These are phyloP conservation scores for Caretta caretta DNA, from an alignment of 2,113 vertebrate species.

Conservation along the genomic window DNA sequence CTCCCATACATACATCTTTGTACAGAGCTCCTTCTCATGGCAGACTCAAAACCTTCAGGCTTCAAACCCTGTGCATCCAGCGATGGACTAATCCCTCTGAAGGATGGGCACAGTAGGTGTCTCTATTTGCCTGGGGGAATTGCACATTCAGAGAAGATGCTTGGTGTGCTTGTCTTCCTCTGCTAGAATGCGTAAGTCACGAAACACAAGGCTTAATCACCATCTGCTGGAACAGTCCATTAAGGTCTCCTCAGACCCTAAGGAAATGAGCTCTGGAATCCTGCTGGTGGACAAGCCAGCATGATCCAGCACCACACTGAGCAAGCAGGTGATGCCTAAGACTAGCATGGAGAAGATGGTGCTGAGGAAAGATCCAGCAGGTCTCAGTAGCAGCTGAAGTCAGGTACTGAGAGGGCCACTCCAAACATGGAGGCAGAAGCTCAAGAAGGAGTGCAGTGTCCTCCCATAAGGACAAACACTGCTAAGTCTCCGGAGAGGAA, in stretches of 20 bases:
- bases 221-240: background rate
- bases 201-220: background rate
- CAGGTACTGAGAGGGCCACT: background rate
- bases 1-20: background rate
- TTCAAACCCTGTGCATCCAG: background rate
- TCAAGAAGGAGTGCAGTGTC: background rate
- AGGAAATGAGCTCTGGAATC: background rate
- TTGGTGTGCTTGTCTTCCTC: background rate
- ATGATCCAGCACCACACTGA: background rate
- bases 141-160: fast-evolving
- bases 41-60: background rate
- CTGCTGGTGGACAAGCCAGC: background rate
- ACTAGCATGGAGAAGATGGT: background rate
- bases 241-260: background rate
- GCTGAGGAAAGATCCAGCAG: background rate
- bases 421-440: background rate
- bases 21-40: background rate
- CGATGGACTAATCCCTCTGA: background rate
- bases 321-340: background rate
- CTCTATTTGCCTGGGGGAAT: background rate
- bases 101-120: background rate
- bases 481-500: background rate
- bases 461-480: background rate
- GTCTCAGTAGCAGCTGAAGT: fast-evolving
- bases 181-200: background rate